Base-by-base conservation (phyloP, 2,888 invertebrate genomes). In the Agapostemon virescens region DNA sequence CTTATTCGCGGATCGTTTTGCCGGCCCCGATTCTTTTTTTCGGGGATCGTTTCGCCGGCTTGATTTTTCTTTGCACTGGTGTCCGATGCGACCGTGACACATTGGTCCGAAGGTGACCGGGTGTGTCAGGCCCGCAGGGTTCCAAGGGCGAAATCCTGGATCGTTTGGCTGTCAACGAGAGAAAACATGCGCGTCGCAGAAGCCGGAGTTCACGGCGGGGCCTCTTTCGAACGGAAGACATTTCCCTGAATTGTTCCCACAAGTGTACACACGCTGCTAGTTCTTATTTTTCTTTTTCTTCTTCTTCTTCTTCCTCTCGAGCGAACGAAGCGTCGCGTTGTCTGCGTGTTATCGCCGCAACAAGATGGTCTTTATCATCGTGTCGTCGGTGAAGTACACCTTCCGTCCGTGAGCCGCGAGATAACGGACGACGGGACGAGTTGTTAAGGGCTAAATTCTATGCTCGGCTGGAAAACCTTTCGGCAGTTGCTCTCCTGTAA, bases 151-250 rank as follows among this genome's bases (percentile, higher is more conserved):
- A 52, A 55, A 69, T 71, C 76, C 52, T 69, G 52, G 74, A 74
- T 81, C 85, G 79, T 85, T 86, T 79, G 77, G 36, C 82, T 86
- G 86, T 86, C 86, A 85, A 15, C 86, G 23, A 7, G 42, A 33
- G 33, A 71, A 36, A 81, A 83, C 84, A 85, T 84, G 80, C 85
- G 82, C 70, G 75, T 80, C 70, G 74, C 84, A 84, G 72, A 68
- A 74, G 74, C 30, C 26, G 36, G 13, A 15, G 49, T 49, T 49
- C 49, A 49, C 49, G 49, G 3, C n/a, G 49, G 49, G 11, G n/a
- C 2, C 67, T 15, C 69, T 75, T 40, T 38, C 77, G 36, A 76
- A 77, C 79, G 84, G 84, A 85, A 84, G 82, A 79, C 75, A 55
- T 63, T 73, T 74, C 79, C 71, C 64, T 74, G 79, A 84, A 85